These are phyloP conservation scores for Nilaparvata lugens DNA, from an alignment of 1,140 invertebrate species.

Conservation along the genomic window DNA sequence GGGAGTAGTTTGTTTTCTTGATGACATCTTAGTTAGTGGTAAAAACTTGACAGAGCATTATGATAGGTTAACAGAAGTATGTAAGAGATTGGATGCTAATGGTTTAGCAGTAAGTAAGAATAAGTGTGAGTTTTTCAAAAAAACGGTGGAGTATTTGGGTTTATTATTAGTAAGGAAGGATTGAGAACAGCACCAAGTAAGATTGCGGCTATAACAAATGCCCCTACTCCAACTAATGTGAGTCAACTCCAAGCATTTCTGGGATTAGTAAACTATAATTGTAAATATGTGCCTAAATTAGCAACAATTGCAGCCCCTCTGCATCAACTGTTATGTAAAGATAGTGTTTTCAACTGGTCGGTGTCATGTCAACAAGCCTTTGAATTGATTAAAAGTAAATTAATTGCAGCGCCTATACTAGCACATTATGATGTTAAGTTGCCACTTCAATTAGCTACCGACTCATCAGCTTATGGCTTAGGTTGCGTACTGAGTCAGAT, in stretches of 20 bases:
- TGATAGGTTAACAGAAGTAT: constrained; percentile 12
- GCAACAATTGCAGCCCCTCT: constrained; percentile 27
- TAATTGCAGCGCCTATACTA: not conserved
- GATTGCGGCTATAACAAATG: constrained; percentile 25
- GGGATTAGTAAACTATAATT: constrained; percentile 31
- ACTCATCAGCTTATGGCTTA: too few relatives aligned
- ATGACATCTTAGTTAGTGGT: constrained; percentile 21
- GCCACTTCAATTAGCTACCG: too few relatives aligned
- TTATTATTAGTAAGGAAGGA: constrained; percentile 27
- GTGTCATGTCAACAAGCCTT: constrained; percentile 8
- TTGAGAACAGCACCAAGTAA: constrained; percentile 27
- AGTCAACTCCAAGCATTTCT: constrained; percentile 28
- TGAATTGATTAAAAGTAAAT: constrained; percentile 1
- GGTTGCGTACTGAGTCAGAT: too few relatives aligned
- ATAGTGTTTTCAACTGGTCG: constrained; percentile 21
- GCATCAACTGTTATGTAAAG: constrained; percentile 27
- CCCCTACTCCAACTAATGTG: constrained; percentile 25
- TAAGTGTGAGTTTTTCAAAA: constrained; percentile 25
- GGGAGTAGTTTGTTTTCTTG: constrained; percentile 16
- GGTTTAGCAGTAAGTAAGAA: constrained; percentile 15
- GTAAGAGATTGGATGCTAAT: constrained; percentile 13
- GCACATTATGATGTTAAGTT: too few relatives aligned
- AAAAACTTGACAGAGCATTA: constrained; percentile 8
- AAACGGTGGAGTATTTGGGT: constrained; percentile 29
- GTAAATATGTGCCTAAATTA: constrained; percentile 27